Evolutionary conservation across 2,113 vertebrate genomes (phyloP), one percentile per base, ranked within the genome.

Genomic region (Glaucomys volans): DNA sequence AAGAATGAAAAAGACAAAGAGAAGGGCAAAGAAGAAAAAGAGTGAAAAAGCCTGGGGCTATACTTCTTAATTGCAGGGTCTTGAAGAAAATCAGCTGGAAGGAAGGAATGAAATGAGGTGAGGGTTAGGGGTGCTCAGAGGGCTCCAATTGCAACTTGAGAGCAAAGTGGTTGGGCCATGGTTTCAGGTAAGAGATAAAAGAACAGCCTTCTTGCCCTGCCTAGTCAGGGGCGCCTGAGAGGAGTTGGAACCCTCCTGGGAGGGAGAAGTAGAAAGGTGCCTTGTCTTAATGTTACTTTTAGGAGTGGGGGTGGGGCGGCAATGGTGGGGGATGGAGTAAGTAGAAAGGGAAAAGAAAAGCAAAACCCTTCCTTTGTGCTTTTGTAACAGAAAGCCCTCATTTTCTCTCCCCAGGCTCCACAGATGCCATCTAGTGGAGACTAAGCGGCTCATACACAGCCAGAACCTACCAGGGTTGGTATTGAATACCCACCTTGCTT

Each of bases 221-320:
- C 52, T 10, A 32, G 16, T 22, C 37, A 2, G 11, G 42, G 42
- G 77, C 35, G 9, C 44, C 59, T 32, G 40, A 74, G 50, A 92
- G 81, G 93, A 89, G 89, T 71, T 37, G 24, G 79, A 81, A 62
- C 83, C 89, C 97, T 88, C 94, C 57, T 9, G 81, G 90, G 87
- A 97, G 67, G 77, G 64, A 87, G 80, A 64, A 75, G 47, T 57
- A 97, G 90, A 97, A 94, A 96, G 76, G 72, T 32, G 35, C 72
- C 26, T 96, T 97, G 95, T 94, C 92, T 97, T 74, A 77, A n/a
- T 74, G 79, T 89, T 92, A n/a, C 40, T 85, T 87, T 96, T 86
- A 84, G 22, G 59, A n/a, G 59, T 40, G 50, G 32, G n/a, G 5
- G 18, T 66, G 57, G 87, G 26, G 74, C 24, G 32, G 42, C 28